These are phyloP conservation scores for Trachemys scripta DNA, from an alignment of 2,113 vertebrate species.

Conservation along the genomic window DNA sequence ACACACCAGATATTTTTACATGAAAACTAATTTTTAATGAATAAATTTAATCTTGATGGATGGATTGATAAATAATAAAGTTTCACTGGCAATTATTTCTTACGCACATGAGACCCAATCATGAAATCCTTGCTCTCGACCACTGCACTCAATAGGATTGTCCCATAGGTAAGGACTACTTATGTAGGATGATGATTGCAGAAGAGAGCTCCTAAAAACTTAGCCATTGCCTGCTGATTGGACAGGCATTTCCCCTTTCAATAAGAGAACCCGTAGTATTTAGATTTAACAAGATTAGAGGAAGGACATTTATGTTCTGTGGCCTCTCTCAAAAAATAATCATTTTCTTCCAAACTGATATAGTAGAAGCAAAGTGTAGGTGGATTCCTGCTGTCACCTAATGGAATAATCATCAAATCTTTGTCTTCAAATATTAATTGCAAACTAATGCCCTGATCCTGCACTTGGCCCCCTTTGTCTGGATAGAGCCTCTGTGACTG, in stretches of 20 bases:
- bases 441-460: neutral
- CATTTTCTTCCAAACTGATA: neutral
- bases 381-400: neutral
- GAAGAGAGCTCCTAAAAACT: neutral
- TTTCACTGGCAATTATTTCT: neutral
- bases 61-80: neutral
- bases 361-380: neutral
- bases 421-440: neutral
- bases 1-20: neutral
- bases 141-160: neutral
- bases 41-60: neutral
- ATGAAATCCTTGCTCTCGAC: neutral
- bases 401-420: neutral
- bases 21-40: neutral
- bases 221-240: neutral
- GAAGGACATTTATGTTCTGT: neutral
- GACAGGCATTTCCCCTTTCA: neutral
- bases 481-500: neutral
- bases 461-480: neutral
- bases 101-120: neutral
- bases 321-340: conserved; percentile 12
- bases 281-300: neutral
- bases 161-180: neutral
- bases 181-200: neutral
- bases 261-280: neutral